Evolutionary conservation across 1,140 invertebrate species (phyloP), one percentile per base, ranked within the genome.

Genomic region (Watersipora subatra): DNA sequence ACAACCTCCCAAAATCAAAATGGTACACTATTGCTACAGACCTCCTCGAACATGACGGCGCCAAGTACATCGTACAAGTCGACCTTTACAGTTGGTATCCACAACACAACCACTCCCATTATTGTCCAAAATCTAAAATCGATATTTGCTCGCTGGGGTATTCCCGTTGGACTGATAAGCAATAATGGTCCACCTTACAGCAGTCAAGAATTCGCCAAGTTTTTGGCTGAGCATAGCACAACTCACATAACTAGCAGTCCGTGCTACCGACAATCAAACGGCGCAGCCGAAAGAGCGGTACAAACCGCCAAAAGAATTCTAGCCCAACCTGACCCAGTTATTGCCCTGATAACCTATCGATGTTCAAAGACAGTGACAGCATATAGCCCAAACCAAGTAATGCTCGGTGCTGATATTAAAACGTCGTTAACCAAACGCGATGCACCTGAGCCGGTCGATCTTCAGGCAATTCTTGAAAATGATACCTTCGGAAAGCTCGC

Each of bases 281-380:
- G 66, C 7, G 34, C 55, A 12, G 63, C 59, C 24, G 66, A 67
- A 26, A 56, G 28, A 28, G 69, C 69, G n/a, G 66, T 71, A 68
- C 1, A 69, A 68, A 63, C 67, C 15, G 68, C 69, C 34, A 46
- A 46, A n/a, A 46, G n/a, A 46, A 46, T 46, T 12, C 34, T 46
- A n/a, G 7, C 34, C n/a, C 34, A 7, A 46, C 7, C 7, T 46
- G 34, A 46, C 34, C 34, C 34, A 7, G 34, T n/a, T 12, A 46
- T 46, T 7, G 34, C 34, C n/a, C 34, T 46, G 34, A 46, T 46
- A n/a, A n/a, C 34, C 7, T 46, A 46, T n/a, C 7, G 7, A 46
- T 46, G 34, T n/a, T 46, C 34, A 46, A 46, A 46, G n/a, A 46
- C 34, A n/a, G 34, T 46, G 7, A 46, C 34, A 12, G 34, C 7